These are phyloP conservation scores for Drosophila ficusphila DNA, from an alignment of 1,140 invertebrate genomes.

Conservation along the genomic window DNA sequence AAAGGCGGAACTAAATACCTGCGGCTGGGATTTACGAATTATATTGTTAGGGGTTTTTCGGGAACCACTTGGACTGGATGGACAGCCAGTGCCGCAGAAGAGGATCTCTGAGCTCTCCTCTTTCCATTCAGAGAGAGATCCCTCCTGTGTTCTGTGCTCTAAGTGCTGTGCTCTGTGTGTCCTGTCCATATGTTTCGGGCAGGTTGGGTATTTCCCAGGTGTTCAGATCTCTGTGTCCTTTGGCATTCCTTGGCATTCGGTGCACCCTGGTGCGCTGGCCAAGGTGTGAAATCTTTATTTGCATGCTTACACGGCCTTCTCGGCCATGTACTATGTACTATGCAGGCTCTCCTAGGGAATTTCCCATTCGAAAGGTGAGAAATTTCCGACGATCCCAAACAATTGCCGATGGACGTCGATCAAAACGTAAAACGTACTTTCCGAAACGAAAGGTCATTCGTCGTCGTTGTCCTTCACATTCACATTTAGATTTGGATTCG, in stretches of 20 bases:
- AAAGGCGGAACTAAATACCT: conserved; percentile 83
- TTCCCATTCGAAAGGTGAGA: conserved; percentile 80
- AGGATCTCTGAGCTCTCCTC: not conserved
- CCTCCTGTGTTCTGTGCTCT: not conserved
- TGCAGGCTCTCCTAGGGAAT: conserved; percentile 47
- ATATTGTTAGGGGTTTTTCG: conserved; percentile 47
- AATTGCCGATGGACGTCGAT: conserved; percentile 22
- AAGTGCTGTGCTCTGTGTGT: not conserved
- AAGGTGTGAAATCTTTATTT: conserved; percentile 82
- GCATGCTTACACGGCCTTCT: conserved; percentile 62
- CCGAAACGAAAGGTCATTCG: conserved; percentile 73
- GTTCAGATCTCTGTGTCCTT: conserved; percentile 13
- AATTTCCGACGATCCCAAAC: conserved; percentile 42
- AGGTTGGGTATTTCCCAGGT: conserved; percentile 63
- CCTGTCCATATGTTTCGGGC: conserved; percentile 44
- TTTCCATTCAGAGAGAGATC: conserved; percentile 23
- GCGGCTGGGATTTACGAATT: conserved; percentile 81
- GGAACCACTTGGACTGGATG: conserved; percentile 12
- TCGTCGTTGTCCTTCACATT: conserved; percentile 46
- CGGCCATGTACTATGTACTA: too few relatives aligned
- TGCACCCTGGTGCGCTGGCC: conserved; percentile 15
- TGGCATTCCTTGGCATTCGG: not conserved
- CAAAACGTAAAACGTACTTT: conserved; percentile 71
- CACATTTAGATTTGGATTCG: not conserved
- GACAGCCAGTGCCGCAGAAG: not conserved